phyloP scores from a whole-genome alignment of 2,888 invertebrate genomes.

The Nephrotoma appendiculata region DNA sequence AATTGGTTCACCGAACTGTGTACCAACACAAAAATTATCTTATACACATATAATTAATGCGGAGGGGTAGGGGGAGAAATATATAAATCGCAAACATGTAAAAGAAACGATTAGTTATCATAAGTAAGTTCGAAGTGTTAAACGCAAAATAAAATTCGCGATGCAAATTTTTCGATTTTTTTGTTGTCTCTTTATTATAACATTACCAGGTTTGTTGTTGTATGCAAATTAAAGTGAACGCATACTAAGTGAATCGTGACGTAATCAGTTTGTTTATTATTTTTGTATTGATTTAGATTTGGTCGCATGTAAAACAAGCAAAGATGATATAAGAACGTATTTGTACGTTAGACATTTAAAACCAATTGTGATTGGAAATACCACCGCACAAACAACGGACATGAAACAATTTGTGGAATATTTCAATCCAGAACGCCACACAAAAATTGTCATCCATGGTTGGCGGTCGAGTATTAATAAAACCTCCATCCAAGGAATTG shows the following conservation, averaged over 20 bases:
- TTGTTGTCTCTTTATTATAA: not conserved
- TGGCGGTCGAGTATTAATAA: constrained; percentile 16
- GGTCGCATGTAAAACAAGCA: not conserved
- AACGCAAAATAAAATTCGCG: not conserved
- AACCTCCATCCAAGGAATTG: not conserved
- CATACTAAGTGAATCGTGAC: not conserved
- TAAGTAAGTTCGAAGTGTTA: not conserved
- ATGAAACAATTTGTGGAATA: not conserved
- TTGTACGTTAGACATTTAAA: not conserved
- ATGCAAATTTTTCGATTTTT: not conserved
- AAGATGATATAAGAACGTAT: not conserved
- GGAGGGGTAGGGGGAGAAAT: not conserved
- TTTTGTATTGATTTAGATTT: not conserved
- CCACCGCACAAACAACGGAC: not conserved
- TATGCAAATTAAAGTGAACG: not conserved
- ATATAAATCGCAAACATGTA: too few species aligned
- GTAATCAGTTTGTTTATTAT: too few species aligned
- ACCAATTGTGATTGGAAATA: not conserved
- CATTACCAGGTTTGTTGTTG: not conserved
- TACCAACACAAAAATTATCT: too few species aligned
- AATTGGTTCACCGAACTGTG: too few species aligned
- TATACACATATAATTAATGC: too few species aligned
- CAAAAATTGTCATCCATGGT: constrained; percentile 29
- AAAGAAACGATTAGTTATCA: not conserved
- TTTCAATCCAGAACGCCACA: constrained; percentile 20